Evolutionary conservation across 2,797 vertebrate species (phyloP), one percentile per base, ranked within the genome.

Genomic region (Atherinosoma microstoma): DNA sequence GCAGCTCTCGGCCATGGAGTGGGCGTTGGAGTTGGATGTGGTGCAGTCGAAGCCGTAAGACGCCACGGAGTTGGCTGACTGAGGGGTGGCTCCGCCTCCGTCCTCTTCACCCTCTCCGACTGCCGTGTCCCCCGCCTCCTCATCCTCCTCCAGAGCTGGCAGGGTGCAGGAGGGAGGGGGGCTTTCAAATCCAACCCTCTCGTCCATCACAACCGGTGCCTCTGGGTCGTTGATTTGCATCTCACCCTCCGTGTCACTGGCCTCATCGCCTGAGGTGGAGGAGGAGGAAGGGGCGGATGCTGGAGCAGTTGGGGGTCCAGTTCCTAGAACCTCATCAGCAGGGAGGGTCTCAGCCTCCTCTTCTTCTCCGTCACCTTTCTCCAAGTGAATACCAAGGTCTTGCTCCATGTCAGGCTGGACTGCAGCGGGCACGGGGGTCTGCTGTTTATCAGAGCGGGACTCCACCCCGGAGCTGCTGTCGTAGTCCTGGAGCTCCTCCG

Each of bases 381-480:
- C 95, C 78, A 97, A 83, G 82, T 97, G 96, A 63, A 97, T 97
- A 11, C 96, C 96, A 22, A 97, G 78, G 78, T 97, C 96, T 82
- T 95, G 96, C 30, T 97, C 96, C 80, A 95, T 68, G 82, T 94
- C 94, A 0, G 91, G 85, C 49, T 93, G 94, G 56, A 85, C 73
- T 3, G 81, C 59, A 4, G 87, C 77, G 0, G 92, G 94, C 4
- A 95, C 91, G 0, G 92, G 94, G 0, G 92, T 95, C 51, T 91
- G 94, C 83, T 91, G 94, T 72, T 94, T 95, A 76, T 96, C 96
- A 0, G 96, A 96, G 10, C 80, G 95, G 0, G 96, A 96, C 88
- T 97, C 95, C 0, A 97, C 95, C 2, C 95, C 96, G 0, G 96
- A 97, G 80, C 96, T 97, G 82, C 96, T 97, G 87, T 98, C 96